Evolutionary conservation across 1,140 invertebrate genomes (phyloP), one percentile per base, ranked within the genome.

Genomic region (Sarcophaga bullata): DNA sequence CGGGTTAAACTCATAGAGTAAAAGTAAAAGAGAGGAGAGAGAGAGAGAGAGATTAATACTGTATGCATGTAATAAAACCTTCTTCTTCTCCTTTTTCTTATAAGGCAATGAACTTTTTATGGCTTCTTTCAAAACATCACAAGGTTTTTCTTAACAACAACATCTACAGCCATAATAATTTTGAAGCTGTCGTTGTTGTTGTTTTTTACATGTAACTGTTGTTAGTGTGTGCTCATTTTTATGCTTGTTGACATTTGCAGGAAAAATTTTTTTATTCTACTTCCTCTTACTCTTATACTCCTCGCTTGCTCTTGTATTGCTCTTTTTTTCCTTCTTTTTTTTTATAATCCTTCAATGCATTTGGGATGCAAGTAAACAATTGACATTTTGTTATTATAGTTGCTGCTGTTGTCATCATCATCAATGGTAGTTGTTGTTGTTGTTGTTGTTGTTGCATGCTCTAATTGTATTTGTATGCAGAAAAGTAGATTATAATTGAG

Each of bases 51-150:
- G n/a, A n/a, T n/a, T n/a, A 37, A 37, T 37, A 37, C 25, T 37
- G 25, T 37, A 37, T 37, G 25, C 25, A 37, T 37, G 25, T 37
- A 37, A 37, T 37, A 37, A 37, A 37, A 37, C 25, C 25, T 37
- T 37, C 4, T 37, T 58, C 13, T 58, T 15, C 54, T 9, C 13
- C 54, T n/a, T n/a, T n/a, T n/a, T 58, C 11, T 58, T 58, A 13
- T 13, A 58, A 58, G 54, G 54, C 54, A 58, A 58, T 58, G 54
- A 58, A 58, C 54, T 58, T 58, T 58, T 58, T 58, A 58, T 9
- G 54, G 54, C 13, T 58, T 58, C 54, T 11, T 11, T 58, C 13
- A 58, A 58, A n/a, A n/a, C 6, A 58, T 58, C n/a, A n/a, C 54
- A 58, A 58, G 54, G 54, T 58, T 58, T 58, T 58, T 58, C 13